phyloP scores from a whole-genome alignment of 2,113 vertebrate genomes.

The Paratilapia polleni region DNA sequence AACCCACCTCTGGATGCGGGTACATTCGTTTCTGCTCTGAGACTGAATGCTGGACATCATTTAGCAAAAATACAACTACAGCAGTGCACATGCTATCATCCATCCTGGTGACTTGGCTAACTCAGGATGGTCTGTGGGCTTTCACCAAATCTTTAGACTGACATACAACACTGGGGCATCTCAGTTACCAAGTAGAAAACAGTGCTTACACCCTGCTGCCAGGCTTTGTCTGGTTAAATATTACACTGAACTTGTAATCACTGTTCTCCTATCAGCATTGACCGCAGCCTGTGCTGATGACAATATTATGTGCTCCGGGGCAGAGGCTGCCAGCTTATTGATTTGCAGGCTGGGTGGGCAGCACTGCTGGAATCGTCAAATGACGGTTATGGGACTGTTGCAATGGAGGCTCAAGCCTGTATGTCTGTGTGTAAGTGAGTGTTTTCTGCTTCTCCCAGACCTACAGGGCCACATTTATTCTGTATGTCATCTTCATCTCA shows the following conservation, averaged over 20 bases:
- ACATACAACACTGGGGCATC: not conserved
- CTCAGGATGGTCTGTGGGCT: not conserved
- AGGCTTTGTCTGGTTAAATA: not conserved
- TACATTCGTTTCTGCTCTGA: no score
- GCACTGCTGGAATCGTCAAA: slow-evolving; percentile 13
- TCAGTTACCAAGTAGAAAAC: not conserved
- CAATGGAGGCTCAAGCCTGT: not conserved
- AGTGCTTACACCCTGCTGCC: not conserved
- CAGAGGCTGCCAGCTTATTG: slow-evolving; percentile 27
- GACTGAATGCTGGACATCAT: no score
- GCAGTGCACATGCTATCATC: not conserved
- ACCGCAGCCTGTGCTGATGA: slow-evolving; percentile 19
- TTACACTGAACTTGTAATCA: slow-evolving; percentile 7
- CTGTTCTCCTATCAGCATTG: not conserved
- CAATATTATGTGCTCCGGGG: slow-evolving; percentile 15
- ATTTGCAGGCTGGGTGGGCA: slow-evolving; percentile 22
- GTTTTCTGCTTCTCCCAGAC: slow-evolving; percentile 4
- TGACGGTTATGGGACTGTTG: slow-evolving; percentile 12
- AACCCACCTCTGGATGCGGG: no score
- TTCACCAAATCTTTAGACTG: not conserved
- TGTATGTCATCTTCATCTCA: slow-evolving; percentile 30
- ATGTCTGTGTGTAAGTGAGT: slow-evolving; percentile 6
- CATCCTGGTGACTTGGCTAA: not conserved
- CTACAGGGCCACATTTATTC: slow-evolving; percentile 14
- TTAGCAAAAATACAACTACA: not conserved